phyloP scores from a whole-genome alignment of 2,888 invertebrate genomes.

The Notodonta ziczac region DNA sequence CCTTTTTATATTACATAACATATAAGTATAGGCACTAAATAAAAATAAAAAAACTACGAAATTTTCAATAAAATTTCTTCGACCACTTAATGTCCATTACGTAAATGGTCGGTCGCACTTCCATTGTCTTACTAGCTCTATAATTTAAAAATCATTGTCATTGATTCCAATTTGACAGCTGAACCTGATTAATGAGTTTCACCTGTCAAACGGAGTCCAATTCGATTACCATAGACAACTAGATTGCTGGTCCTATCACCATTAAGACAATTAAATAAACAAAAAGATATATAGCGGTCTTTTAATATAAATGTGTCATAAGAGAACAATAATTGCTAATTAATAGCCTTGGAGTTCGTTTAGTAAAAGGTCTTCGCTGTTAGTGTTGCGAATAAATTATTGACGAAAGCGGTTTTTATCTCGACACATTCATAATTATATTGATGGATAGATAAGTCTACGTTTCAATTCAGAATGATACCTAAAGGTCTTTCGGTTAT shows the following conservation, averaged over 20 bases:
- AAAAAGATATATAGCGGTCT: slow-evolving; percentile 8
- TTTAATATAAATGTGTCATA: slow-evolving; percentile 16
- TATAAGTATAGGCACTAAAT: no score
- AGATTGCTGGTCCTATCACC: slow-evolving; percentile 17
- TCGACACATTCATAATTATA: slow-evolving; percentile 17
- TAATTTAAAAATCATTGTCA: slow-evolving; percentile 6
- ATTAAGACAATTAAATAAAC: slow-evolving; percentile 22
- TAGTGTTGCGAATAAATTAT: slow-evolving; percentile 24
- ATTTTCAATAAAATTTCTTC: not conserved
- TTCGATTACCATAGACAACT: slow-evolving; percentile 13
- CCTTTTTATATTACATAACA: no score
- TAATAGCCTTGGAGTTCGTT: slow-evolving; percentile 29
- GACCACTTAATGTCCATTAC: slow-evolving; percentile 2
- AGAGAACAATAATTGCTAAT: slow-evolving; percentile 30
- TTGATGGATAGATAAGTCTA: slow-evolving; percentile 26
- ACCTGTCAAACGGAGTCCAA: slow-evolving; percentile 23
- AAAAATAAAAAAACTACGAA: no score
- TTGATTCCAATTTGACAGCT: slow-evolving; percentile 6
- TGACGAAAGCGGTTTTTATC: slow-evolving; percentile 5
- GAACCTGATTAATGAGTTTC: slow-evolving; percentile 12
- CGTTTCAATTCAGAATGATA: slow-evolving; percentile 30
- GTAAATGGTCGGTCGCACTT: slow-evolving; percentile 3
- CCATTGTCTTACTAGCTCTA: slow-evolving; percentile 2
- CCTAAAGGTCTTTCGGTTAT: slow-evolving; percentile 21
- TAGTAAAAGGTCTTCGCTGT: slow-evolving; percentile 34